A percentile compares a stretch with the other conserved stretches of the same genome.
phyloP scores from a whole-genome alignment of 2,888 invertebrate genomes.

The Hirtodrosophila alboralis region DNA sequence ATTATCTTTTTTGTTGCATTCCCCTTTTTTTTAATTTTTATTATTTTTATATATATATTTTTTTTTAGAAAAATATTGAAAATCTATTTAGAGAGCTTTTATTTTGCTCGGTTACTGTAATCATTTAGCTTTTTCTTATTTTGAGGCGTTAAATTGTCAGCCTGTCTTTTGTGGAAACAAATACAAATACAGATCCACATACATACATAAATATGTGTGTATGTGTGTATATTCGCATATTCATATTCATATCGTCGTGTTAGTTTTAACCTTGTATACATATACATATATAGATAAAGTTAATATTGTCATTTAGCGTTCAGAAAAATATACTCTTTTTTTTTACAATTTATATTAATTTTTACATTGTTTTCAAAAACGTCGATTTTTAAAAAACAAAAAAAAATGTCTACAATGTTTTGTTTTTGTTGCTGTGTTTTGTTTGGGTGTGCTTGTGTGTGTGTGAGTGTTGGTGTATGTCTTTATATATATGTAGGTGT shows the following conservation, averaged over 20 bases:
- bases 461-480: conserved; percentile 20
- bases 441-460: conserved; percentile 30
- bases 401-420: conserved; percentile 37
- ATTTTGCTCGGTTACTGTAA: conserved; percentile 14
- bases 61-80: conserved; percentile 45
- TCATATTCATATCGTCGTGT: conserved; percentile 37
- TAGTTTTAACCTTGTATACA: conserved; percentile 42
- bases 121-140: conserved; percentile 14
- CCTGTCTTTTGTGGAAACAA: conserved; percentile 46
- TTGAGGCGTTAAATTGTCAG: conserved; percentile 33
- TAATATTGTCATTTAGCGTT: conserved; percentile 81
- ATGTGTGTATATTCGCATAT: no score
- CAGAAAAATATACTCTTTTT: conserved; percentile 72
- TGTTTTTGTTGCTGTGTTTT: conserved; percentile 19
- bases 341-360: conserved; percentile 47
- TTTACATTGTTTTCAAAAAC: conserved; percentile 39
- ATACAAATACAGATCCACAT: conserved; percentile 58
- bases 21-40: conserved; percentile 2
- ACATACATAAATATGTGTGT: conserved; percentile 30
- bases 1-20: neutral
- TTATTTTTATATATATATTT: conserved; percentile 1
- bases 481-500: no score
- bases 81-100: conserved; percentile 17
- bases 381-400: conserved; percentile 50
- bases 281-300: conserved; percentile 47